These are phyloP conservation scores for Gymnoscopelus microlampas DNA, from an alignment of 2,797 vertebrate species.

Conservation along the genomic window DNA sequence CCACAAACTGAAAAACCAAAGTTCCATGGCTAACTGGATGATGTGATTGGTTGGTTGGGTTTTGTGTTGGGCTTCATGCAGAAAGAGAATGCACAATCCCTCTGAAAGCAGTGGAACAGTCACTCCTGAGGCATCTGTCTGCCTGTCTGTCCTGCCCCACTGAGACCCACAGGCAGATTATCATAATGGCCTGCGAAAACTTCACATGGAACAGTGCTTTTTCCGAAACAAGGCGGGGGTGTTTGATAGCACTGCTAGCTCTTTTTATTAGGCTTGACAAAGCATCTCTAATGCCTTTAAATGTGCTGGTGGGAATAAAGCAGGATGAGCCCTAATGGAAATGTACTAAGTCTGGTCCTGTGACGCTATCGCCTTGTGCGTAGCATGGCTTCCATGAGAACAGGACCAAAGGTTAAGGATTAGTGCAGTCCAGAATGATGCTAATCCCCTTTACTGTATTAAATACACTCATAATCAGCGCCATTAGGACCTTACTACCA, in stretches of 20 bases:
- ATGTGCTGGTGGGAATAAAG: slow-evolving; percentile 78
- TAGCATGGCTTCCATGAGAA: slow-evolving; percentile 75
- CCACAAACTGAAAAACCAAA: background rate
- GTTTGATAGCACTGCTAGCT: slow-evolving; percentile 65
- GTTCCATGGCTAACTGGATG: background rate
- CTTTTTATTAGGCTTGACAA: slow-evolving; percentile 74
- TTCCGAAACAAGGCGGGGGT: slow-evolving; percentile 65
- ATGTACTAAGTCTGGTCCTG: slow-evolving; percentile 71
- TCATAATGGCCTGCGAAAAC: slow-evolving; percentile 77
- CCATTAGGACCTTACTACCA: slow-evolving; percentile 70
- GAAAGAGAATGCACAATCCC: slow-evolving; percentile 43
- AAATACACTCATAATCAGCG: slow-evolving; percentile 79
- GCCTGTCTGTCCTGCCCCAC: slow-evolving; percentile 59
- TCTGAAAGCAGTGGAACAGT: slow-evolving; percentile 47
- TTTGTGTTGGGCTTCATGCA: background rate
- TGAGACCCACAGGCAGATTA: slow-evolving; percentile 67
- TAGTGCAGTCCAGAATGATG: slow-evolving; percentile 73
- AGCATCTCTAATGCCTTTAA: slow-evolving; percentile 78
- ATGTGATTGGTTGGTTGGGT: background rate
- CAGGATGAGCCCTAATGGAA: slow-evolving; percentile 73
- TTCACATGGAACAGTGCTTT: slow-evolving; percentile 74
- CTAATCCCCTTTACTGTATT: slow-evolving; percentile 80
- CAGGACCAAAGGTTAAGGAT: slow-evolving; percentile 80
- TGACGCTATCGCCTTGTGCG: slow-evolving; percentile 75
- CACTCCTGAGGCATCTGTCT: slow-evolving; percentile 64